These are phyloP conservation scores for Ctenosaura bakeri DNA, from an alignment of 2,797 vertebrate species.

Conservation along the genomic window DNA sequence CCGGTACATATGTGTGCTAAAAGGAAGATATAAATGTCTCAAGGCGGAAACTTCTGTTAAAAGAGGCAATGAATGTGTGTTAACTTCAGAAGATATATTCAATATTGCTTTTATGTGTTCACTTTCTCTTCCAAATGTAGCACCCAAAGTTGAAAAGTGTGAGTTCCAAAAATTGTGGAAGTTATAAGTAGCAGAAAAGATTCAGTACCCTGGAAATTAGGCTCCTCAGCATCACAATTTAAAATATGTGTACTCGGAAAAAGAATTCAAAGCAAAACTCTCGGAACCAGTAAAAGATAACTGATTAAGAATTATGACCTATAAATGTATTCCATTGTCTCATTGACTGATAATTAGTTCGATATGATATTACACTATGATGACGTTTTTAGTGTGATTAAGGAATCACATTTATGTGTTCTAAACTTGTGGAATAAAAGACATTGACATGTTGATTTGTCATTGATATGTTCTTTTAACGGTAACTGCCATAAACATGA, in stretches of 20 bases:
- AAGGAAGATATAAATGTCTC: neutral
- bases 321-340: neutral
- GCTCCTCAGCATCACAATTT: slow-evolving; percentile 18
- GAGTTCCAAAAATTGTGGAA: slow-evolving; percentile 24
- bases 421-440: slow-evolving; percentile 6
- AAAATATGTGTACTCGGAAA: neutral
- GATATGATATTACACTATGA: neutral
- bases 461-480: neutral
- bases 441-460: neutral
- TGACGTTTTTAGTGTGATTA: neutral
- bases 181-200: slow-evolving; percentile 14
- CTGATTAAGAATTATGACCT: neutral
- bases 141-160: slow-evolving; percentile 15
- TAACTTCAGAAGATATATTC: neutral
- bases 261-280: neutral
- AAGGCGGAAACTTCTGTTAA: neutral
- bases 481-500: neutral
- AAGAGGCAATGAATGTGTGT: neutral
- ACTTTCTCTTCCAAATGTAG: slow-evolving; percentile 1
- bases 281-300: neutral
- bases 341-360: neutral
- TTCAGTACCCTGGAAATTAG: slow-evolving; percentile 8
- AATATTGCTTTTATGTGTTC: slow-evolving; percentile 9
- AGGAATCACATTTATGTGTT: neutral
- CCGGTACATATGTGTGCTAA: neutral